These are phyloP conservation scores for Heliconius charithonia DNA, from an alignment of 2,888 invertebrate species.

Conservation along the genomic window DNA sequence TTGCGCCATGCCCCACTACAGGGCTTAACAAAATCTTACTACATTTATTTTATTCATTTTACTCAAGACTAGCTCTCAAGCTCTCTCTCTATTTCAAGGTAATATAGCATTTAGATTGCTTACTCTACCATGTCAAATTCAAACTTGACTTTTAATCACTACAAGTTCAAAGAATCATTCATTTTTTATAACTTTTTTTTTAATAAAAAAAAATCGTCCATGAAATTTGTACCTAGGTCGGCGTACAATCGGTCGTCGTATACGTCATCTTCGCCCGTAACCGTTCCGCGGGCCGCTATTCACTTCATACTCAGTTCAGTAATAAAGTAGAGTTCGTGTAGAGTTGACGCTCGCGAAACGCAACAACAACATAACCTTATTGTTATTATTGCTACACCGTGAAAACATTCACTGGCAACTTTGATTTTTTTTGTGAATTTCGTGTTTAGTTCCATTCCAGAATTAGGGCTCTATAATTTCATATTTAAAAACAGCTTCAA, in stretches of 20 bases:
- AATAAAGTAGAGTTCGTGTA: constrained; percentile 59
- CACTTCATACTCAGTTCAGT: constrained; percentile 57
- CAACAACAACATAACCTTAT: constrained; percentile 74
- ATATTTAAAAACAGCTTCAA: constrained; percentile 30
- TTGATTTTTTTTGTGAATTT: constrained; percentile 39
- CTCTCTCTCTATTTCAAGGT: too few species aligned
- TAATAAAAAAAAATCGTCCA: constrained; percentile 10
- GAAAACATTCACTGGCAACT: constrained; percentile 63
- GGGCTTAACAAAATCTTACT: not conserved
- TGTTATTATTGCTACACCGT: constrained; percentile 56
- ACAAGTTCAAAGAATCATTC: constrained; percentile 9
- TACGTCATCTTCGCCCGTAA: constrained; percentile 42
- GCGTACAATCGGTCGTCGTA: constrained; percentile 12
- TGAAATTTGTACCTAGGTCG: constrained; percentile 17
- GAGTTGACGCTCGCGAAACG: constrained; percentile 58
- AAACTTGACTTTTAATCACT: not conserved
- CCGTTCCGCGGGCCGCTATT: constrained; percentile 45
- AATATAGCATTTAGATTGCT: constrained; percentile 1
- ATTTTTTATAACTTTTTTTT: not conserved
- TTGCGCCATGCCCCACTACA: too few species aligned
- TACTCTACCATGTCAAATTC: constrained; percentile 5
- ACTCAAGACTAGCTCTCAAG: not conserved
- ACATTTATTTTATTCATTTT: not conserved
- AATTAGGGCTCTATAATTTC: constrained; percentile 28
- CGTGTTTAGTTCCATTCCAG: constrained; percentile 28